Evolutionary conservation across 2,888 invertebrate genomes (phyloP), one percentile per base, ranked within the genome.

Genomic region (Stenodema calcarata): DNA sequence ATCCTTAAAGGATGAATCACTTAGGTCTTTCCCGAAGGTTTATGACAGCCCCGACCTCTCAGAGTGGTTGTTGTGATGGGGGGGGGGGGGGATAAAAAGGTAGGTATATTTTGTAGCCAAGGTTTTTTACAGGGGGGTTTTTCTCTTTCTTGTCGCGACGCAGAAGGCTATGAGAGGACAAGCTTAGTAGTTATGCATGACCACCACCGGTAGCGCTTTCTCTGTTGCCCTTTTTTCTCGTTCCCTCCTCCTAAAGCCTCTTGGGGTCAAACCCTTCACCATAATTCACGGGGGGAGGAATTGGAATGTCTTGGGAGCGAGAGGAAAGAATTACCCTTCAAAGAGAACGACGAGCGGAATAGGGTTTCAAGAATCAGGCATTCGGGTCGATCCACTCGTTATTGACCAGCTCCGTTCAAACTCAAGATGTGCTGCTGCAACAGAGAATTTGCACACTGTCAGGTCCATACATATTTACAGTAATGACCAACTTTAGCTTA

Each of bases 131-230:
- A 4, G 14, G 35, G 73, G 18, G 35, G 30, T 70, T 73, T 73
- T 73, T n/a, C n/a, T n/a, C n/a, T n/a, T 54, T 54, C 18, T 41
- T 73, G 30, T 35, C 41, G 30, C 28, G 41, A 14, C 18, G 16
- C 35, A 73, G 41, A 41, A 27, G 27, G 0, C 35, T 16, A 16
- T 7, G 73, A 28, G 73, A 30, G n/a, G 50, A 62, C 62, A 23
- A 62, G 73, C 35, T 73, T 73, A 73, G 73, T 73, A 73, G 73
- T 73, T 73, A 73, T 73, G 73, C 73, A 73, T 73, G 73, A 28
- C 73, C 73, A 35, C 70, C 70, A 35, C 62, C 23, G 62, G 62
- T 62, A 62, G 62, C 18, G 62, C 62, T 62, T 62, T 35, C 73
- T n/a, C n/a, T 73, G 73, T 30, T 30, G 30, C 12, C 12, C 30